Percentiles rank a stretch among this genome's conserved stretches.
phyloP scores from a whole-genome alignment of 2,888 invertebrate genomes.

The Eulithis testata region DNA sequence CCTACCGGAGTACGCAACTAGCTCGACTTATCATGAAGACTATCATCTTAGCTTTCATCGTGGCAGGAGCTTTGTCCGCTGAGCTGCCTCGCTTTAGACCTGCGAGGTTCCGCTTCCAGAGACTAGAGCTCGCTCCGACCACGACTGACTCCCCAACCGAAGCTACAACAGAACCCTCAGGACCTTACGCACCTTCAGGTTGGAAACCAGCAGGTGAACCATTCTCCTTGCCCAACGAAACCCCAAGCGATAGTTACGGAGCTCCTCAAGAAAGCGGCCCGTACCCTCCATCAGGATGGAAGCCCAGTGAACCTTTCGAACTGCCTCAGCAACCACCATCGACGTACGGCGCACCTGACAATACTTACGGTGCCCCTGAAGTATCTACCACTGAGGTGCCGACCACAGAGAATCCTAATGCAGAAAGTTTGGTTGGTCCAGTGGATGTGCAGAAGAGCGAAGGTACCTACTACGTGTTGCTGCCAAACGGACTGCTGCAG shows the following conservation, averaged over 20 bases:
- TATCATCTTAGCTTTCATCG: constrained; percentile 59
- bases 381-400: constrained; percentile 64
- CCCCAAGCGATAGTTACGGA: constrained; percentile 49
- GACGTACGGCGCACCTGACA: constrained; percentile 65
- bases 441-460: constrained; percentile 78
- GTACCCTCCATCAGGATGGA: constrained; percentile 77
- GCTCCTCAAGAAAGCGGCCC: constrained; percentile 53
- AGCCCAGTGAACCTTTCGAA: constrained; percentile 70
- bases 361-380: constrained; percentile 64
- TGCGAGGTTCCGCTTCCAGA: constrained; percentile 78
- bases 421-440: constrained; percentile 67
- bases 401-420: constrained; percentile 68
- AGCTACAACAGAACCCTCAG: constrained; percentile 64
- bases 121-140: constrained; percentile 74
- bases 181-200: constrained; percentile 68
- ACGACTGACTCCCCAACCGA: constrained; percentile 72
- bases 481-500: constrained; percentile 87
- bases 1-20: constrained; percentile 25
- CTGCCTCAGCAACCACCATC: constrained; percentile 68
- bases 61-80: constrained; percentile 59
- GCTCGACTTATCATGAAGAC: constrained; percentile 64
- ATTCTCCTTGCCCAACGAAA: constrained; percentile 61
- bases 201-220: constrained; percentile 73
- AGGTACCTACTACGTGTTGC: constrained; percentile 86
- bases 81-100: constrained; percentile 77